Conservation (phyloP, 1,140 invertebrate species). For the Sarcophaga bullata region DNA sequence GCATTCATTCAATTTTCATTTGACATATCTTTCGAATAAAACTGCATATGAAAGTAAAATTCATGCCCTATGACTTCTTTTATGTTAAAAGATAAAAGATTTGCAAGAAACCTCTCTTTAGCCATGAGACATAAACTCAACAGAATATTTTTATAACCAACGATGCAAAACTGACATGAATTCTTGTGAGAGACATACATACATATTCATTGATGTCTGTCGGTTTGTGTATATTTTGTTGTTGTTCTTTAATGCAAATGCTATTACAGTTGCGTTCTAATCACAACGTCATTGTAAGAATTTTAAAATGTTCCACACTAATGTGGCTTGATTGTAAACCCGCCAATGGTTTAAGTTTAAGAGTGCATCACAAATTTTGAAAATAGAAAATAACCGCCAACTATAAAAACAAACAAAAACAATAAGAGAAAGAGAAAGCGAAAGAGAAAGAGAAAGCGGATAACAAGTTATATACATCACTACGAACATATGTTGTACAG, state of each 20-base stretch:
- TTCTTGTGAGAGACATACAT: neutral
- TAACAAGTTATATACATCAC: neutral
- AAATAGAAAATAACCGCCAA: neutral
- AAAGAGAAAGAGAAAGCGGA: neutral
- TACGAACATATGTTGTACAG: neutral
- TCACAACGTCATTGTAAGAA: neutral
- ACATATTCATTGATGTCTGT: no score
- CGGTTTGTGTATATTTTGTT: no score
- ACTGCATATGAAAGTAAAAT: no score
- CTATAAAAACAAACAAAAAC: neutral
- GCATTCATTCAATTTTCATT: no score
- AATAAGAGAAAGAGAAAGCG: neutral
- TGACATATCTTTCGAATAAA: no score
- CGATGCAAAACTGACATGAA: neutral
- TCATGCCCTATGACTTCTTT: no score
- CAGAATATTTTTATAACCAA: constrained; percentile 5
- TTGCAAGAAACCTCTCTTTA: neutral
- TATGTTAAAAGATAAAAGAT: no score
- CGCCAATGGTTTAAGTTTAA: neutral
- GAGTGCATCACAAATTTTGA: neutral
- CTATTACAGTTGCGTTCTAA: neutral
- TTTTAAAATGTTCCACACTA: constrained; percentile 1
- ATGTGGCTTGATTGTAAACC: constrained; percentile 5
- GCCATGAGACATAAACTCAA: neutral
- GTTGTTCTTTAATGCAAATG: no score